A percentile compares a stretch with the other conserved stretches of the same genome.
These are phyloP conservation scores for Dendropsophus ebraccatus DNA, from an alignment of 2,113 vertebrate species.

Conservation along the genomic window DNA sequence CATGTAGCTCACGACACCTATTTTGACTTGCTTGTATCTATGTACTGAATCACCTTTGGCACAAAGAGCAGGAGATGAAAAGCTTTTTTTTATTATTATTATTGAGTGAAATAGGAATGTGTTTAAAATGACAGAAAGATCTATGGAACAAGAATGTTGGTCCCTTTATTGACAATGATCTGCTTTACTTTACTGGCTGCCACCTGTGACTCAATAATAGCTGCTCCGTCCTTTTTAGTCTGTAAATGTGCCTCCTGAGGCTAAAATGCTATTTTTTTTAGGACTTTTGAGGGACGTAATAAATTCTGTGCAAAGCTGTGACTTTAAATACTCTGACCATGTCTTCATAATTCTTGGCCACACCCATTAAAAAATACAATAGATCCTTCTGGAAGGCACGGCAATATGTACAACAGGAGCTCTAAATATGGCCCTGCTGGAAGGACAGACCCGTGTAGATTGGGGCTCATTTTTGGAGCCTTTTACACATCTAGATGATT, in stretches of 20 bases:
- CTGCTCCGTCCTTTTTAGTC: background rate
- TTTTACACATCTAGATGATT: too few species aligned
- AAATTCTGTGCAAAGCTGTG: too few species aligned
- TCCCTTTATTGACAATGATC: conserved; percentile 36
- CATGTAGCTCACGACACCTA: conserved; percentile 35
- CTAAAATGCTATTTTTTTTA: background rate
- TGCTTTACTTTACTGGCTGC: conserved; percentile 31
- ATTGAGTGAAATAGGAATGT: conserved; percentile 35
- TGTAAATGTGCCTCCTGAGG: background rate
- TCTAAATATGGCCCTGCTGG: too few species aligned
- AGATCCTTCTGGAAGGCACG: too few species aligned
- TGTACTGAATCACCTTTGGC: conserved; percentile 48
- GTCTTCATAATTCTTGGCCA: too few species aligned
- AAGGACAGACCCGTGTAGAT: too few species aligned
- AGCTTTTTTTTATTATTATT: conserved; percentile 1
- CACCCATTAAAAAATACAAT: too few species aligned
- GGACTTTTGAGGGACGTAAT: background rate
- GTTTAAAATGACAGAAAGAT: conserved; percentile 51
- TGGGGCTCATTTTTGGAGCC: too few species aligned
- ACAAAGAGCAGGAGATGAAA: conserved; percentile 22
- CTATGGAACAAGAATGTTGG: conserved; percentile 26
- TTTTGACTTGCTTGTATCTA: conserved; percentile 43
- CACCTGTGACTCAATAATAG: conserved; percentile 26
- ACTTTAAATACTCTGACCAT: too few species aligned
- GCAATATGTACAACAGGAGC: too few species aligned